A percentile compares a stretch with the other conserved stretches of the same genome.
Conservation (phyloP, 2,888 invertebrate genomes). For the Ditula angustiorana region DNA sequence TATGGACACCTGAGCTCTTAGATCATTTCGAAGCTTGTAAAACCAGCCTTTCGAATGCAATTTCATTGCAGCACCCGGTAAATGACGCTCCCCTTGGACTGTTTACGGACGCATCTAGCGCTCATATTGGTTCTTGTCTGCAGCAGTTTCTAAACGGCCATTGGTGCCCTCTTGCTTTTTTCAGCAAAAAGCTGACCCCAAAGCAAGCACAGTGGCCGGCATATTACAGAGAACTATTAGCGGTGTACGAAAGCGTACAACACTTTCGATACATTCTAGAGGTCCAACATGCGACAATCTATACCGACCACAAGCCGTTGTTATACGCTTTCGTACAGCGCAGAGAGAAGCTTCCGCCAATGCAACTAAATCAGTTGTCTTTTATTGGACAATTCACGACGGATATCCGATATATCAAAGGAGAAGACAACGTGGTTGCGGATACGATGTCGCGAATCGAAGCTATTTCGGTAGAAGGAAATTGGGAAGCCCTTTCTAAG, state of each 20-base stretch:
- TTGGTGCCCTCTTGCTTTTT: conserved; percentile 45
- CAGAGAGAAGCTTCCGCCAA: conserved; percentile 40
- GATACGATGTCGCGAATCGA: neutral
- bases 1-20: neutral
- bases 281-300: conserved; percentile 38
- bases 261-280: conserved; percentile 45
- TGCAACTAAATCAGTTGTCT: conserved; percentile 40
- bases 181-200: conserved; percentile 41
- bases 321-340: conserved; percentile 41
- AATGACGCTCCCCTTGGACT: conserved; percentile 15
- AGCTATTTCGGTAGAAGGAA: neutral
- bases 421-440: conserved; percentile 8
- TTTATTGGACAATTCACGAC: conserved; percentile 48
- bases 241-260: conserved; percentile 43
- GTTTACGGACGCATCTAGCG: conserved; percentile 39
- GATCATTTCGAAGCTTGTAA: neutral
- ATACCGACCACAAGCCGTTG: conserved; percentile 43
- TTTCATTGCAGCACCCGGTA: conserved; percentile 7
- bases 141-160: conserved; percentile 31
- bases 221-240: conserved; percentile 44
- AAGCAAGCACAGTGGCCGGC: conserved; percentile 41
- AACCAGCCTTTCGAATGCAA: neutral
- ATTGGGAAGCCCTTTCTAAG: conserved; percentile 1
- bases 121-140: conserved; percentile 38
- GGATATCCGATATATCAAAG: conserved; percentile 39